Percentiles rank a stretch among this genome's conserved stretches.
These are phyloP conservation scores for Emys orbicularis DNA, from an alignment of 2,797 vertebrate species.

Conservation along the genomic window DNA sequence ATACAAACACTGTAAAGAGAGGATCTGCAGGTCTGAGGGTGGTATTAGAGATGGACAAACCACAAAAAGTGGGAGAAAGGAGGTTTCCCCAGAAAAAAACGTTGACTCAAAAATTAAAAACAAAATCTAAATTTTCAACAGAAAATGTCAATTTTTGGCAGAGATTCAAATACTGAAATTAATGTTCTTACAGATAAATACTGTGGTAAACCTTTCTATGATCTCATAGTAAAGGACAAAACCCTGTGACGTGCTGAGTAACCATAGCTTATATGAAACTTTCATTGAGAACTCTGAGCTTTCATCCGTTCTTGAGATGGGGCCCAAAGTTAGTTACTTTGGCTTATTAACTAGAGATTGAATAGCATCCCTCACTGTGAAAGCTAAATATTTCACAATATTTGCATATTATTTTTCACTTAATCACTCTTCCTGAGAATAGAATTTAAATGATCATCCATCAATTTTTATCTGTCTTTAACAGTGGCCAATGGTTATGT, in stretches of 20 bases:
- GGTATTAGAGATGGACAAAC: not conserved
- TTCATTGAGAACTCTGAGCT: not conserved
- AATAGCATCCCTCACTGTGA: not conserved
- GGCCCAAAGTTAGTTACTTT: not conserved
- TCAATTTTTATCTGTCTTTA: constrained; percentile 8
- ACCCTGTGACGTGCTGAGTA: not conserved
- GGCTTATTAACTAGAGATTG: not conserved
- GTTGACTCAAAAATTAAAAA: not conserved
- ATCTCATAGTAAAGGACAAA: not conserved
- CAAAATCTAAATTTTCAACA: not conserved
- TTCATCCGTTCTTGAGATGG: not conserved
- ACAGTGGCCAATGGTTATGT: not conserved
- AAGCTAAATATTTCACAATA: not conserved
- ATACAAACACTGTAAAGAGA: not conserved
- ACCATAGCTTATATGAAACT: not conserved
- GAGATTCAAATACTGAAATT: not conserved
- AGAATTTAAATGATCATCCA: not conserved
- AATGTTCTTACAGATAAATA: too few species aligned
- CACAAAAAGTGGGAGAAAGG: not conserved
- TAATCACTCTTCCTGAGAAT: constrained; percentile 14
- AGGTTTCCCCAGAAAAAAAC: not conserved
- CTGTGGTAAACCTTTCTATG: not conserved
- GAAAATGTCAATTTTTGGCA: not conserved
- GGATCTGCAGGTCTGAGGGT: not conserved
- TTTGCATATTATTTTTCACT: not conserved